These are phyloP conservation scores for Molossus alvarezi DNA, from an alignment of 2,797 vertebrate genomes.

Conservation along the genomic window DNA sequence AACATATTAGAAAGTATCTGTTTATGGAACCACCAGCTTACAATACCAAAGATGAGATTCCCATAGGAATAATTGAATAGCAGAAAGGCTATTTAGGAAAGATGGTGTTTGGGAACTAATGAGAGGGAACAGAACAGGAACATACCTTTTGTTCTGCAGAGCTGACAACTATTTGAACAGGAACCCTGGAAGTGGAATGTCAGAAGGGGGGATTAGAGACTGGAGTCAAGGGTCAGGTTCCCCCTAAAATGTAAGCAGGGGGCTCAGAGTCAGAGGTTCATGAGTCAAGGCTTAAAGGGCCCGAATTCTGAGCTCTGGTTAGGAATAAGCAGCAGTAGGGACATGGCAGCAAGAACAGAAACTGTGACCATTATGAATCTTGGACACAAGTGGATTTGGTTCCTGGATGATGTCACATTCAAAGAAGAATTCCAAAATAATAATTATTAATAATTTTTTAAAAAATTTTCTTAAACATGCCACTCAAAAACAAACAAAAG, in stretches of 20 bases:
- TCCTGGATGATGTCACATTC: neutral
- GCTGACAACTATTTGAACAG: neutral
- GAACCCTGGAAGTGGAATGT: neutral
- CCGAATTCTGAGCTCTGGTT: neutral
- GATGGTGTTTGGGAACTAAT: neutral
- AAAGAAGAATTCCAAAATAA: neutral
- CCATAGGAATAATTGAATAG: neutral
- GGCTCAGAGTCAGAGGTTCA: neutral
- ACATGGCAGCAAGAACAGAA: neutral
- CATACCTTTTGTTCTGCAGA: neutral
- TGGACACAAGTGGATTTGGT: neutral
- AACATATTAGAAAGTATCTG: neutral
- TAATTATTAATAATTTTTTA: neutral
- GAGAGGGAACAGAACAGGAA: neutral
- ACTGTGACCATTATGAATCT: neutral
- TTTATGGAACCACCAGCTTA: neutral
- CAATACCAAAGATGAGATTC: neutral
- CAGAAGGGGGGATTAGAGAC: neutral
- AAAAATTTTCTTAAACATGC: neutral
- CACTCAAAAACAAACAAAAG: neutral
- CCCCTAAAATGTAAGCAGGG: neutral
- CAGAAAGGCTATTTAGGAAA: neutral
- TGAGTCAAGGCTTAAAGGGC: neutral
- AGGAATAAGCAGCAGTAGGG: neutral
- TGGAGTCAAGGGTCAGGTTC: neutral